Base-by-base conservation (phyloP, 2,113 vertebrate species). In the Clarias macrocephalus region DNA sequence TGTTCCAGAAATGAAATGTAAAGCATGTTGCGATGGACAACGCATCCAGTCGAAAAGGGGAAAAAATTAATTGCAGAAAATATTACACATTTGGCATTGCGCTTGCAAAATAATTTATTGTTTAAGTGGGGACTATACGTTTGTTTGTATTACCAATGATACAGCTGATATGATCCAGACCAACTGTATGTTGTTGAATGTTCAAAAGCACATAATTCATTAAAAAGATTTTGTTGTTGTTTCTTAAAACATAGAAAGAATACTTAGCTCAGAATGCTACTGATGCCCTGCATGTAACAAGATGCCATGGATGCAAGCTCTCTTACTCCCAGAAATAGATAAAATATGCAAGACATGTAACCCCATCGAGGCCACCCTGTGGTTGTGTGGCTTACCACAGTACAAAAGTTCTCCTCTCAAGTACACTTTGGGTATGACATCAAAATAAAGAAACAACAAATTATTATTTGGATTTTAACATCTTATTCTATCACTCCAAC, bases 281-380 rank as follows among this genome's bases (percentile, higher is more conserved):
- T 66, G 30, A 37, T 52, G 73, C 59, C 28, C 60, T 57, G 56
- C 73, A 52, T 88, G 90, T 91, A 91, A 91, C 85, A 68, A 72
- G 88, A 91, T 62, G 79, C 90, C 90, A 70, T 16, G 79, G 83
- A 56, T 21, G 8, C 65, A 68, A 87, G 83, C 52, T 37, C 75
- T 82, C 65, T 19, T 54, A 62, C 85, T 77, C 73, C 90, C 88
- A 85, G 83, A 91, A 91, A 91, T 91, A 91, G 90, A 89, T 91
- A 57, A 88, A 91, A 89, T 87, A 91, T 89, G 88, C 90, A 91
- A 83, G 56, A 83, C 80, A 86, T 89, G 88, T 89, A 91, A 89
- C 73, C 80, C 68, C 83, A 87, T 80, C 82, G 85, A 82, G 83
- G 70, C 56, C 85, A 81, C 48, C 76, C 77, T 85, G 62, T 75